Evolutionary conservation across 1,140 invertebrate species (phyloP).

Genomic region (Leptopilina clavipes): DNA sequence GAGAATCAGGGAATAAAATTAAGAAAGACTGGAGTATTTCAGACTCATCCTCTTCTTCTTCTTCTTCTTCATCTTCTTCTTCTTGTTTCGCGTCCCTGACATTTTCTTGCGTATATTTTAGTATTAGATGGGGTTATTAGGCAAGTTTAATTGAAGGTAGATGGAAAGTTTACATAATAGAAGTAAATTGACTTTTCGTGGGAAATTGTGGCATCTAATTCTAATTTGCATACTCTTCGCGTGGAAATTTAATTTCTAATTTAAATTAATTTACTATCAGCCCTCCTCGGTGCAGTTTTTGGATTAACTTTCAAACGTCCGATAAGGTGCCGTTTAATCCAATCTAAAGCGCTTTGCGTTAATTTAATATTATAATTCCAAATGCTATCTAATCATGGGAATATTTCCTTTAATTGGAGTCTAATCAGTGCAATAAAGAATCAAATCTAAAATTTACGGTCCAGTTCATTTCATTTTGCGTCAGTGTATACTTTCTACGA

Average conservation of each 20-base stretch:
- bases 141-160: constrained; percentile 2
- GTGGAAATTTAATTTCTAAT: neutral
- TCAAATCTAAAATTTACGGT: constrained; percentile 1
- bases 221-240: neutral
- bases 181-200: constrained; percentile 11
- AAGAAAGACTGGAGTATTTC: neutral
- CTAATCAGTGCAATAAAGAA: constrained; percentile 5
- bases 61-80: neutral
- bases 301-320: constrained; percentile 8
- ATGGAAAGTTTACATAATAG: constrained; percentile 16
- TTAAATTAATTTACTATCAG: constrained; percentile 8
- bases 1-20: neutral
- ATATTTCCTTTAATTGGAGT: constrained; percentile 6
- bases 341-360: neutral
- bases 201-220: constrained; percentile 14
- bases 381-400: neutral
- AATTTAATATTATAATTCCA: constrained; percentile 4
- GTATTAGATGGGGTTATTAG: constrained; percentile 14
- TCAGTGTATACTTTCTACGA: neutral
- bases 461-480: neutral
- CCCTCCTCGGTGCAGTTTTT: neutral
- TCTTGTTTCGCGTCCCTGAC: neutral
- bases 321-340: constrained; percentile 9
- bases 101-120: constrained; percentile 1
- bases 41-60: neutral